phyloP scores from a whole-genome alignment of 2,113 vertebrate genomes.

The Bostrychus sinensis region DNA sequence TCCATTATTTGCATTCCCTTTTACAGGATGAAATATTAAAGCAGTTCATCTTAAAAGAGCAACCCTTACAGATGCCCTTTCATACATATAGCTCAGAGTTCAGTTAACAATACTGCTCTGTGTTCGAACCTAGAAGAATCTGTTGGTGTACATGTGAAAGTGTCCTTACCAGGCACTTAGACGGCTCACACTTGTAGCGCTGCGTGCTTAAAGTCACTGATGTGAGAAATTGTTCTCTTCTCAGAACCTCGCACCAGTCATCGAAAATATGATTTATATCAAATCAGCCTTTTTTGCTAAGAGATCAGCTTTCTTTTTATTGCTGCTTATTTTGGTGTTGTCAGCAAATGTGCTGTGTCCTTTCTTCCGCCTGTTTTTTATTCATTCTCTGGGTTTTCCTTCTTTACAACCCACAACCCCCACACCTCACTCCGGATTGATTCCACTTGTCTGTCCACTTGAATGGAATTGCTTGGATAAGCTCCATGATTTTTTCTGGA shows the following conservation, averaged over 20 bases:
- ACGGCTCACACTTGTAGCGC: conserved; percentile 21
- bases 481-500: conserved; percentile 1
- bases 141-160: no score
- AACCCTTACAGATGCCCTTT: no score
- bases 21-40: no score
- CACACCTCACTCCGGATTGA: not conserved
- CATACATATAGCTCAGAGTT: no score
- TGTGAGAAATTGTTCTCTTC: conserved; percentile 59
- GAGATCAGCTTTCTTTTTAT: conserved; percentile 41
- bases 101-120: no score
- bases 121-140: no score
- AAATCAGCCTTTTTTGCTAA: conserved; percentile 55
- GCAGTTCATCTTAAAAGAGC: no score
- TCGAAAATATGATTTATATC: conserved; percentile 61
- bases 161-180: not conserved
- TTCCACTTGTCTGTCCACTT: conserved; percentile 3
- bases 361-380: conserved; percentile 17
- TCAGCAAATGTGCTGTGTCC: conserved; percentile 53
- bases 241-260: conserved; percentile 44
- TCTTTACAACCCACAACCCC: not conserved
- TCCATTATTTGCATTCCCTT: no score
- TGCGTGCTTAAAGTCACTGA: conserved; percentile 36
- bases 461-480: not conserved
- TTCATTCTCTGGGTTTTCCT: conserved; percentile 10
- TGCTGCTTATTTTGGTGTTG: conserved; percentile 49